Evolutionary conservation across 2,113 vertebrate genomes (phyloP).

Genomic region (Takifugu bimaculatus): DNA sequence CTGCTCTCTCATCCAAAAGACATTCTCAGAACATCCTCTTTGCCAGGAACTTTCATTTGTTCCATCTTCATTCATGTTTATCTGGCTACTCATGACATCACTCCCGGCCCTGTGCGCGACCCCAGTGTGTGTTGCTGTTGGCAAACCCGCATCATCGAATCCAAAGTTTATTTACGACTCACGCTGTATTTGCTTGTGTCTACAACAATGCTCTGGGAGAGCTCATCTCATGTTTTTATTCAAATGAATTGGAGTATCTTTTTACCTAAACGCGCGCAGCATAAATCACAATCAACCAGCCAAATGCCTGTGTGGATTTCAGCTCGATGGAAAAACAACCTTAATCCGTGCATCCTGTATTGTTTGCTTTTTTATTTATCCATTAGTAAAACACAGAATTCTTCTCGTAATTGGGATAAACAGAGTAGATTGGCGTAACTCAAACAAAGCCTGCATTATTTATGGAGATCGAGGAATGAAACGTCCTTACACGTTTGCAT

Average conservation of each 20-base stretch:
- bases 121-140: constrained; percentile 37
- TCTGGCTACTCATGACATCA: neutral
- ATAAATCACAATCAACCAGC: neutral
- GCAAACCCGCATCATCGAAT: constrained; percentile 20
- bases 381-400: neutral
- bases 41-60: neutral
- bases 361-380: constrained; percentile 29
- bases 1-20: too few relatives aligned
- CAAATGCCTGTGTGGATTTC: constrained; percentile 1
- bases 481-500: too few relatives aligned
- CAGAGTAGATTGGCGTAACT: constrained; percentile 1
- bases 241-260: neutral
- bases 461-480: too few relatives aligned
- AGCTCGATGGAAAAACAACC: neutral
- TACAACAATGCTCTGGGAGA: constrained; percentile 1
- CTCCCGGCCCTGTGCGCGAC: constrained; percentile 1
- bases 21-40: too few relatives aligned
- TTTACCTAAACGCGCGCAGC: neutral
- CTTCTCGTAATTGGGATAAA: constrained; percentile 12
- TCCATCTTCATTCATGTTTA: neutral
- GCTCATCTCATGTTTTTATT: neutral
- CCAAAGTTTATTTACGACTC: constrained; percentile 21
- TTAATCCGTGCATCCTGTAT: neutral
- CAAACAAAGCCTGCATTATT: neutral
- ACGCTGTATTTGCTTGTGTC: constrained; percentile 28